Base-by-base conservation (phyloP, 2,113 vertebrate species). In the Pterophyllum scalare region DNA sequence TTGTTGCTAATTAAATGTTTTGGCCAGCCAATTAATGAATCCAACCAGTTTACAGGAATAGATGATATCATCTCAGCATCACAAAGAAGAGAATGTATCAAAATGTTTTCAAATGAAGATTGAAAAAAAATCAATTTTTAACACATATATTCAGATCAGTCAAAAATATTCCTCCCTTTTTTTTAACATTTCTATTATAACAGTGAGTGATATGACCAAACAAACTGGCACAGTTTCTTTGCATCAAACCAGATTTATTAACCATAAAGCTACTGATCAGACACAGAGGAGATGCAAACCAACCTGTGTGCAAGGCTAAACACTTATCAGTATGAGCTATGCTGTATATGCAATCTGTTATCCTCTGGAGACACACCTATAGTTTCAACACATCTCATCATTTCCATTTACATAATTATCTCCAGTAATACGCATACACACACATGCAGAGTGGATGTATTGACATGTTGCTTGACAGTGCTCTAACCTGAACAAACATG, bases 331-430 rank as follows among this genome's bases (percentile, higher is more conserved):
- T 57, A 75, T 10, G 22, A 77, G 33, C 28, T 28, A 17, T 46
- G 22, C 52, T 74, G 85, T 65, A 64, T 4, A 62, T 56, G 57
- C 24, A 46, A 72, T 54, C 67, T 54, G 67, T 9, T n/a, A n/a
- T 81, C 26, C 4, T 72, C 43, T 72, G n/a, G 31, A 54, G 67
- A 54, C 31, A 54, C 70, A 83, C 28, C 62, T 72, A 80, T 82
- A 22, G 31, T 88, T 81, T 89, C 13, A 58, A 77, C 59, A 77
- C 40, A 46, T 64, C 26, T 15, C 33, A 80, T 88, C 33, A 40
- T 56, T 88, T 56, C 79, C 20, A 84, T 8, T 33, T 58, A 74
- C 58, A 67, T 15, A 77, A 76, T 84, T 77, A 26, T 46, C 31
- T 75, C 24, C 35, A 62, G 54, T 61, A 67, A 80, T 9, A 64